Percentiles rank a stretch among this genome's conserved stretches.
These are phyloP conservation scores for Empidonax traillii DNA, from an alignment of 2,113 vertebrate species.

Conservation along the genomic window DNA sequence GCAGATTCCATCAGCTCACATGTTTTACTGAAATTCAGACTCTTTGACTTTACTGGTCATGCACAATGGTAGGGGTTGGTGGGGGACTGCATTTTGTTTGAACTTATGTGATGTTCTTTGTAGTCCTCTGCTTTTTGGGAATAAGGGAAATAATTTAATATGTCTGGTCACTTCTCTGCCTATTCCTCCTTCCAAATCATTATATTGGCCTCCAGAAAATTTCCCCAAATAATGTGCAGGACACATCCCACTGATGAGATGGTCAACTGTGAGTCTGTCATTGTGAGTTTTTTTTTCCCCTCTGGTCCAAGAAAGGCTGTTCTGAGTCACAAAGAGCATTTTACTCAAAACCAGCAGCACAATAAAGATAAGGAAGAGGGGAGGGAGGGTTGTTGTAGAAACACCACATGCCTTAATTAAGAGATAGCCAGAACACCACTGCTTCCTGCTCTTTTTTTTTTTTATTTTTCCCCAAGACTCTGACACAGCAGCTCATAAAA, in stretches of 20 bases:
- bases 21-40: not conserved
- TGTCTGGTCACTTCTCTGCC: not conserved
- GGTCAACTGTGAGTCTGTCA: not conserved
- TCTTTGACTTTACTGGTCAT: not conserved
- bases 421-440: conserved; percentile 28
- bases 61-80: not conserved
- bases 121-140: not conserved
- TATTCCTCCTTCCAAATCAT: not conserved
- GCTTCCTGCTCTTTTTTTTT: conserved; percentile 1
- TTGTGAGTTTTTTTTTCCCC: not conserved
- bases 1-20: not conserved
- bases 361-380: not conserved
- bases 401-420: conserved; percentile 13
- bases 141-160: not conserved
- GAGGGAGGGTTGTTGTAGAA: not conserved
- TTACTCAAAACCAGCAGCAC: not conserved
- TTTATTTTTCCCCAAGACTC: not conserved
- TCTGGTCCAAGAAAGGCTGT: not conserved
- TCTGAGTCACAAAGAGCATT: not conserved
- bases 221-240: not conserved
- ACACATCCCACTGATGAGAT: not conserved
- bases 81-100: not conserved
- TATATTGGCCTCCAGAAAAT: not conserved
- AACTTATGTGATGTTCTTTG: not conserved
- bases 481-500: not conserved